phyloP scores from a whole-genome alignment of 1,140 invertebrate genomes.

The Penaeus vannamei region DNA sequence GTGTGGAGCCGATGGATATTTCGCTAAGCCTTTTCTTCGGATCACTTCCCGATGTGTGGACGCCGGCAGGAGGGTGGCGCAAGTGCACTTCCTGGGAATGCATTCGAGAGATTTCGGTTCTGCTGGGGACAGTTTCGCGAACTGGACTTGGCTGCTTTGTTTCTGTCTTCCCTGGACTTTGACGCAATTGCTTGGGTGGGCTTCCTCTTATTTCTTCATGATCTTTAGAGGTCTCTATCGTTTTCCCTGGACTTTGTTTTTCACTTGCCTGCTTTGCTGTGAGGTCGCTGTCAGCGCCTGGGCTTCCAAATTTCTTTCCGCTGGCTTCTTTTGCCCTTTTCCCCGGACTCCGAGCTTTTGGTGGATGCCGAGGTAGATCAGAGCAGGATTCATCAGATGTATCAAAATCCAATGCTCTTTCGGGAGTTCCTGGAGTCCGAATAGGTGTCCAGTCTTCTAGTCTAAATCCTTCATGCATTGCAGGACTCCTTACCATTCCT shows the following conservation, averaged over 20 bases:
- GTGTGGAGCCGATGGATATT: conserved; percentile 23
- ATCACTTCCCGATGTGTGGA: conserved; percentile 28
- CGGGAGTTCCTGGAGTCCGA: conserved; percentile 69
- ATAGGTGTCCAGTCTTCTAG: conserved; percentile 72
- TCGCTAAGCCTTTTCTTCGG: conserved; percentile 35
- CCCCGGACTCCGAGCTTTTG: conserved; percentile 62
- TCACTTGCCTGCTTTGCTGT: conserved; percentile 45
- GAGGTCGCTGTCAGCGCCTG: conserved; percentile 1
- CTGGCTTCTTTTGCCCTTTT: conserved; percentile 58
- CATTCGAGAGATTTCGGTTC: conserved; percentile 20
- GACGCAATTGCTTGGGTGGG: conserved; percentile 47
- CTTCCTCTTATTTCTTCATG: conserved; percentile 27
- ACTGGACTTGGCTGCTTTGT: conserved; percentile 67
- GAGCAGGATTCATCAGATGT: conserved; percentile 66
- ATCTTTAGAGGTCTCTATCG: conserved; percentile 41
- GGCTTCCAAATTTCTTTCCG: conserved; percentile 45
- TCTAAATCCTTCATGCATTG: conserved; percentile 72
- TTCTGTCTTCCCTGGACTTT: conserved; percentile 35
- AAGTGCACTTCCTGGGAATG: conserved; percentile 42
- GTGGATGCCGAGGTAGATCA: conserved; percentile 54
- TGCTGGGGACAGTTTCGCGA: conserved; percentile 41
- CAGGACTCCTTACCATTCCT: conserved; percentile 71
- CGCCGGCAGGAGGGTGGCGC: conserved; percentile 30
- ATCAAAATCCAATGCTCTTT: conserved; percentile 63
- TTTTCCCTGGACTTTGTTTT: conserved; percentile 30